Evolutionary conservation across 2,113 vertebrate genomes (phyloP).

Genomic region (Cyprinodon variegatus): DNA sequence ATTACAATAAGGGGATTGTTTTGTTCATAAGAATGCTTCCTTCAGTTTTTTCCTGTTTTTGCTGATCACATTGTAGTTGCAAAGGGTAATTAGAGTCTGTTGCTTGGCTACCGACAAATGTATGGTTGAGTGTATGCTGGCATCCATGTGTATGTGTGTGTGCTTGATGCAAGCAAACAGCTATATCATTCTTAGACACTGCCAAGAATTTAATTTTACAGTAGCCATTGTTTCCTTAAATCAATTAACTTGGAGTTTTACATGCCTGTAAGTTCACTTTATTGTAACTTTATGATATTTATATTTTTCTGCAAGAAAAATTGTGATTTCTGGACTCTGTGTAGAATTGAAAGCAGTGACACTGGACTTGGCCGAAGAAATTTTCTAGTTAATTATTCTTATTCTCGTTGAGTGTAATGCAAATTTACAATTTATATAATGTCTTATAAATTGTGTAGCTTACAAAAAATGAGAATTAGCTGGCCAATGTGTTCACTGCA

Average conservation of each 20-base stretch:
- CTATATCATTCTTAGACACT: slow-evolving; percentile 3
- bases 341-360: slow-evolving; percentile 30
- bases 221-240: slow-evolving; percentile 13
- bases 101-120: slow-evolving; percentile 45
- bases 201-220: neutral
- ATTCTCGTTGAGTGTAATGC: slow-evolving; percentile 25
- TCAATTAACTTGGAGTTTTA: slow-evolving; percentile 12
- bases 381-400: slow-evolving; percentile 22
- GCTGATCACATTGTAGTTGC: slow-evolving; percentile 28
- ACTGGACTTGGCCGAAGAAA: slow-evolving; percentile 5
- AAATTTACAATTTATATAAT: slow-evolving; percentile 35
- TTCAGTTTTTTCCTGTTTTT: neutral
- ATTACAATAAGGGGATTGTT: neutral
- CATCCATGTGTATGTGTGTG: neutral
- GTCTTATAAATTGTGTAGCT: slow-evolving; percentile 33
- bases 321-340: too few species aligned
- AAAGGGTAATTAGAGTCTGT: slow-evolving; percentile 51
- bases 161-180: slow-evolving; percentile 2
- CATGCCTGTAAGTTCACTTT: neutral
- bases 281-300: too few species aligned
- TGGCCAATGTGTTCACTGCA: slow-evolving; percentile 1
- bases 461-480: slow-evolving; percentile 27
- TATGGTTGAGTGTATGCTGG: neutral
- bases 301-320: too few species aligned
- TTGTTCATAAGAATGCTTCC: neutral